Percentiles rank a stretch among this genome's conserved stretches.
Evolutionary conservation across 1,140 invertebrate genomes (phyloP).

Genomic region (Macrosteles quadrilineatus): DNA sequence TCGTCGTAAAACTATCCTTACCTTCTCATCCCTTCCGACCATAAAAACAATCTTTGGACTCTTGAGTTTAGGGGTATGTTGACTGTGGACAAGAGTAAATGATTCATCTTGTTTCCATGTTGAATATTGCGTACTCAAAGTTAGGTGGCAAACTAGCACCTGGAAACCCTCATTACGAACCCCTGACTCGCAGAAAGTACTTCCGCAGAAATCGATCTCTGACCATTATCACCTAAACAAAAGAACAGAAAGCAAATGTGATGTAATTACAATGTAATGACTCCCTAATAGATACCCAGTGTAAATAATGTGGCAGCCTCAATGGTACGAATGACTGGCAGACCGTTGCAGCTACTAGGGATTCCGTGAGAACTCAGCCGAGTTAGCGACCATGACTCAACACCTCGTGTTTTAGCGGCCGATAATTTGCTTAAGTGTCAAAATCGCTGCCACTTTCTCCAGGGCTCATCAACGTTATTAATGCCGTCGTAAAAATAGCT

Average conservation of each 20-base stretch:
- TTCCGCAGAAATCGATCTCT: too few relatives aligned
- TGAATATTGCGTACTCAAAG: too few relatives aligned
- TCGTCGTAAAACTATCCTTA: too few relatives aligned
- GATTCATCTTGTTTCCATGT: too few relatives aligned
- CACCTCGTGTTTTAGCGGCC: neutral
- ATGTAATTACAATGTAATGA: neutral
- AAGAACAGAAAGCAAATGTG: neutral
- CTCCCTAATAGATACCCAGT: neutral
- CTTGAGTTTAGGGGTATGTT: too few relatives aligned
- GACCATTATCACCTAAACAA: neutral
- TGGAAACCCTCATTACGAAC: too few relatives aligned
- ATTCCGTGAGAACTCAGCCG: neutral
- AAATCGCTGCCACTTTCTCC: slow-evolving; percentile 20
- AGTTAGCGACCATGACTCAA: slow-evolving; percentile 8
- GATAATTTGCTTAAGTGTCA: slow-evolving; percentile 24
- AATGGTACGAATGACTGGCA: neutral
- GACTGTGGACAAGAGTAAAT: too few relatives aligned
- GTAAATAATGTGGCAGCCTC: slow-evolving; percentile 6
- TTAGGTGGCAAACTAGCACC: too few relatives aligned
- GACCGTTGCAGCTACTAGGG: neutral
- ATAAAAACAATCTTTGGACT: too few relatives aligned
- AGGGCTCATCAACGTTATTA: slow-evolving; percentile 7
- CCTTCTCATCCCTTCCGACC: too few relatives aligned
- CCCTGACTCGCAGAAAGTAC: too few relatives aligned
- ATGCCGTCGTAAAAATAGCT: slow-evolving; percentile 20